Evolutionary conservation across 1,140 invertebrate genomes (phyloP).

Genomic region (Leptinotarsa undecemlineata): DNA sequence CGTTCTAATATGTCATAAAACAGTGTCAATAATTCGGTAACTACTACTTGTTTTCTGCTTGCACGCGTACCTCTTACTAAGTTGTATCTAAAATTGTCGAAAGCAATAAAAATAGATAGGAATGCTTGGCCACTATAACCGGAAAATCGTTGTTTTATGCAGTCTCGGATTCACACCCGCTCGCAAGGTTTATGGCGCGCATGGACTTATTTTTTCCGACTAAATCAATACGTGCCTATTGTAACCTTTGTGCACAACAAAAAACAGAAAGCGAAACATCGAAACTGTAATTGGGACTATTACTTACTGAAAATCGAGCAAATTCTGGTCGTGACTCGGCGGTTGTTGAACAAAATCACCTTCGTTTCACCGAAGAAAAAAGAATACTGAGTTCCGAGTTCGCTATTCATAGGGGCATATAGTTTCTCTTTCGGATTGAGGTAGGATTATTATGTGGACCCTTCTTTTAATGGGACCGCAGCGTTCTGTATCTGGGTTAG

Average conservation of each 20-base stretch:
- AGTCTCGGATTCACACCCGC: constrained; percentile 43
- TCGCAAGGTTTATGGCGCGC: constrained; percentile 42
- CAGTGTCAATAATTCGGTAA: neutral
- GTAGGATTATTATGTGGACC: constrained; percentile 22
- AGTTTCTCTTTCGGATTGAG: constrained; percentile 22
- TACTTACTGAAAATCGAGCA: constrained; percentile 17
- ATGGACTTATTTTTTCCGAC: constrained; percentile 51
- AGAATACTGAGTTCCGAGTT: constrained; percentile 23
- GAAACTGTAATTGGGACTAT: neutral
- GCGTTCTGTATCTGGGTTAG: neutral
- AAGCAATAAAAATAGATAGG: neutral
- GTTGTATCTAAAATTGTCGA: neutral
- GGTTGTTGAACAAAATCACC: neutral
- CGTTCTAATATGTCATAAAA: neutral
- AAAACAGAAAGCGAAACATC: neutral
- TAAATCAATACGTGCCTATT: constrained; percentile 42
- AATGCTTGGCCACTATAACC: constrained; percentile 17
- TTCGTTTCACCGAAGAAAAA: constrained; percentile 23
- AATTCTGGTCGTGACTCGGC: neutral
- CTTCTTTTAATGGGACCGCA: constrained; percentile 6
- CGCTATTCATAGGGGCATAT: constrained; percentile 12
- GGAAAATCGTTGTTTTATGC: constrained; percentile 47
- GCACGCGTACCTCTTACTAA: neutral
- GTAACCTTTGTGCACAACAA: constrained; percentile 19
- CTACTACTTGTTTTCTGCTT: neutral